Evolutionary conservation across 2,888 invertebrate species (phyloP).

Genomic region (Ashinkailepas kermadecensis): DNA sequence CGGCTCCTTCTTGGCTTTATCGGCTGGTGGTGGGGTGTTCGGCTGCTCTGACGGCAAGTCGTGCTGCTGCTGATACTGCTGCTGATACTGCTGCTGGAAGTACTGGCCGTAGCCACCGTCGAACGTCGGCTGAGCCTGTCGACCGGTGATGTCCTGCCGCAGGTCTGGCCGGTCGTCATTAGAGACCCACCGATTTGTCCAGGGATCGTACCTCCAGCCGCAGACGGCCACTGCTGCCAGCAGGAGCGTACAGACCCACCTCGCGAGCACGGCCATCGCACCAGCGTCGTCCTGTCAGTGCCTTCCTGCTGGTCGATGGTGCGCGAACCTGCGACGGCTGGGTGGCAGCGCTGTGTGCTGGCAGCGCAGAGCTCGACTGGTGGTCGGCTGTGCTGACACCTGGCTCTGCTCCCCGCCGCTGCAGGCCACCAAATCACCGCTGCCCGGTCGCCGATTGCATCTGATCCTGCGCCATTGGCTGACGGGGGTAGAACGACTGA

Average conservation of each 20-base stretch:
- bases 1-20: neutral
- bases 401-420: neutral
- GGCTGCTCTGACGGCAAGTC: neutral
- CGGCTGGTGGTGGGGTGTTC: neutral
- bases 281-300: neutral
- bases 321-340: neutral
- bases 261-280: neutral
- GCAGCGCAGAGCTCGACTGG: neutral
- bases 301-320: neutral
- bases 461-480: neutral
- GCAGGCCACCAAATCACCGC: neutral
- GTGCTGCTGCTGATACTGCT: neutral
- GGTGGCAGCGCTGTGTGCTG: neutral
- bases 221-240: neutral
- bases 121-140: neutral
- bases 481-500: neutral
- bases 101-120: neutral
- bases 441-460: neutral
- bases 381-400: neutral
- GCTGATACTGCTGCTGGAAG: neutral
- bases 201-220: neutral
- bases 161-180: neutral
- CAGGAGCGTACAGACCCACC: neutral
- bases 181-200: neutral
- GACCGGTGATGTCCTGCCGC: too few relatives aligned